Conservation (phyloP, 2,888 invertebrate species). For the Apeira syringaria region DNA sequence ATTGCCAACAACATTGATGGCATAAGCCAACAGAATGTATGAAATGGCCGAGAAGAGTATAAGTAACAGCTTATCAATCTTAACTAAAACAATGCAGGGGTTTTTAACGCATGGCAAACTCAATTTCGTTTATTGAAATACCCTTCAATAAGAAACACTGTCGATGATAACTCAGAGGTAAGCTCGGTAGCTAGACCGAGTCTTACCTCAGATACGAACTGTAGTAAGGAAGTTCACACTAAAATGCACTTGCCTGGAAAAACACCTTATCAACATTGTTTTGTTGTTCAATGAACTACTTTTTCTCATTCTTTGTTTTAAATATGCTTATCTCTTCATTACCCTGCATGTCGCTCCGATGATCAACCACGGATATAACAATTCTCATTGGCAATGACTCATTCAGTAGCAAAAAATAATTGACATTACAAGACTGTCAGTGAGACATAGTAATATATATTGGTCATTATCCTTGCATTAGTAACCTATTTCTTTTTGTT, state of each 20-base stretch:
- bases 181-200: too few species aligned
- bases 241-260: constrained; percentile 9
- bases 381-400: constrained; percentile 36
- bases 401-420: constrained; percentile 43
- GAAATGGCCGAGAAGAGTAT: too few species aligned
- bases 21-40: too few species aligned
- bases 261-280: neutral
- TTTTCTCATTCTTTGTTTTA: constrained; percentile 16
- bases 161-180: too few species aligned
- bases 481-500: too few species aligned
- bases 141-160: too few species aligned
- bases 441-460: constrained; percentile 32
- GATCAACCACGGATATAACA: constrained; percentile 47
- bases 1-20: too few species aligned
- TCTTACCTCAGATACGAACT: too few species aligned
- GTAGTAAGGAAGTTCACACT: neutral
- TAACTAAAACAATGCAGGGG: too few species aligned
- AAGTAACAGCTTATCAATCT: too few species aligned
- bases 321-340: constrained; percentile 11
- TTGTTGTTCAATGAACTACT: constrained; percentile 1
- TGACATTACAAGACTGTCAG: constrained; percentile 39
- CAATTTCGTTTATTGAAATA: too few species aligned
- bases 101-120: too few species aligned
- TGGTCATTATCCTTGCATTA: constrained; percentile 26
- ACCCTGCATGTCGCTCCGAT: constrained; percentile 33